Conservation (phyloP, 2,888 invertebrate species). For the Bruchidius siliquastri region DNA sequence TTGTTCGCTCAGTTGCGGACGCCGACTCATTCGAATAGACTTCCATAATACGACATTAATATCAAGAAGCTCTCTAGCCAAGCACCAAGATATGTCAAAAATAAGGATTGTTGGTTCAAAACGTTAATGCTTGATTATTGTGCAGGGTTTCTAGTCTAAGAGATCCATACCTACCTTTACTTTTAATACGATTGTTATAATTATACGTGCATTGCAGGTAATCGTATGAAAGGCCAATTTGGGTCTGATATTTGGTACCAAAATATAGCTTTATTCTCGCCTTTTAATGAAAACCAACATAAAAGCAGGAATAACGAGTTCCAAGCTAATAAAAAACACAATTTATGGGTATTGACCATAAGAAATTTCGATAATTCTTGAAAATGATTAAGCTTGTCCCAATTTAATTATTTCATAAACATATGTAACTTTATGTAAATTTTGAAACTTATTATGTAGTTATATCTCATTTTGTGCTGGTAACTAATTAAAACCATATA, state of each 20-base stretch:
- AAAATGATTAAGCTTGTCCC: background rate
- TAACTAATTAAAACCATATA: too few species aligned
- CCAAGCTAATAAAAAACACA: background rate
- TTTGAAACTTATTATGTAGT: too few species aligned
- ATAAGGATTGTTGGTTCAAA: too few species aligned
- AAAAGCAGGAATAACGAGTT: background rate
- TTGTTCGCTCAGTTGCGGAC: too few species aligned
- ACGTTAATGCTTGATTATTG: too few species aligned
- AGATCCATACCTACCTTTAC: background rate
- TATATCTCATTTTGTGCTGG: too few species aligned
- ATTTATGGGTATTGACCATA: background rate
- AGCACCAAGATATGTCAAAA: too few species aligned
- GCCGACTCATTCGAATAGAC: too few species aligned
- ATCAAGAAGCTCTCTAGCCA: too few species aligned
- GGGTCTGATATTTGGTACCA: background rate
- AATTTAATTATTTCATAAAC: background rate
- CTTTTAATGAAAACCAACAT: background rate
- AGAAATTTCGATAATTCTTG: background rate
- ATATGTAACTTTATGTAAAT: too few species aligned
- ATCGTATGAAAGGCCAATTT: background rate
- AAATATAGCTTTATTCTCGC: background rate
- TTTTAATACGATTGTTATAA: background rate
- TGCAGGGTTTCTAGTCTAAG: background rate
- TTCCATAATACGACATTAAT: too few species aligned
- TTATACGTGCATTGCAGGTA: background rate